Base-by-base conservation (phyloP, 2,888 invertebrate genomes). In the Plagodis pulveraria region DNA sequence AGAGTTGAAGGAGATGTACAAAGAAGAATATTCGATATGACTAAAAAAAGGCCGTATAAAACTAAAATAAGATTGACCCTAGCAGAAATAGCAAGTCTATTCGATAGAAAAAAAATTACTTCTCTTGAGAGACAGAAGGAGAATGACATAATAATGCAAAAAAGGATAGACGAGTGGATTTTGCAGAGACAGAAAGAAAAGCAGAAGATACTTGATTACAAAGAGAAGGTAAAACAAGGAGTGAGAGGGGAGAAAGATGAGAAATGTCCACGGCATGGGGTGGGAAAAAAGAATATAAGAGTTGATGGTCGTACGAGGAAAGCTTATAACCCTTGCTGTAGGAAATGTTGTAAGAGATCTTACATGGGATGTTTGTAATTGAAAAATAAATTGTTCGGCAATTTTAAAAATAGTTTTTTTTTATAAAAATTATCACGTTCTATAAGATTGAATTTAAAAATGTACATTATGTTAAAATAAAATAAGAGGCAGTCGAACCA, bases 341-440 rank as follows among this genome's bases (percentile, higher is more conserved):
- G 87, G 35, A 87, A 87, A 47, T 87, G 87, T 53, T 87, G 87
- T 48, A 87, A 87, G 62, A 72, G 63, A 10, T 87, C 87, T 0
- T 83, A 83, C 43, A 58, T 87, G 71, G 87, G 87, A 0, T 87
- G 87, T 48, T 66, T 85, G 41, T 81, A 67, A 69, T 22, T 22
- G 22, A 22, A 22, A 22, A 22, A 2, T 2, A 22, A 22, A 2
- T 1, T 2, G 4, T 22, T 4, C 22, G 22, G 22, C 4, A 22
- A 22, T 22, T n/a, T n/a, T n/a, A n/a, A n/a, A n/a, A n/a, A n/a
- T n/a, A n/a, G n/a, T n/a, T n/a, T n/a, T n/a, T n/a, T n/a, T n/a
- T n/a, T n/a, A n/a, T n/a, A n/a, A n/a, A n/a, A n/a, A n/a, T n/a
- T n/a, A n/a, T n/a, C n/a, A n/a, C n/a, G n/a, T n/a, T n/a, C n/a